phyloP scores from a whole-genome alignment of 2,797 vertebrate genomes.

The Huso huso region DNA sequence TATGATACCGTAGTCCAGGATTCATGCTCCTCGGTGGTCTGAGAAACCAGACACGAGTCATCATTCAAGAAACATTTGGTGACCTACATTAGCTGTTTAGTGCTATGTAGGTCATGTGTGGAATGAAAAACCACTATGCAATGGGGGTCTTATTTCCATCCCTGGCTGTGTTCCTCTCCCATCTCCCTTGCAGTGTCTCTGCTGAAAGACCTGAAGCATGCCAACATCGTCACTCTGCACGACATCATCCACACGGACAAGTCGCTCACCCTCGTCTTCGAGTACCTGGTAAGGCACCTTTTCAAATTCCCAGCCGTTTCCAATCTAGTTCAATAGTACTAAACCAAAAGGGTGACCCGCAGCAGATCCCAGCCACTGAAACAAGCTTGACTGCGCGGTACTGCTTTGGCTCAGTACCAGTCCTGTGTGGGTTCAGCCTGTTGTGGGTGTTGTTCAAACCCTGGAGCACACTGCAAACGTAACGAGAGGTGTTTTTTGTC shows the following conservation, averaged over 20 bases:
- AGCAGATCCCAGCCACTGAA: too few species aligned
- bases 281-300: slow-evolving; percentile 61
- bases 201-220: slow-evolving; percentile 72
- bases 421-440: background rate
- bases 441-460: background rate
- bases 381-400: too few species aligned
- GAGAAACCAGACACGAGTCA: too few species aligned
- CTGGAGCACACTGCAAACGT: background rate
- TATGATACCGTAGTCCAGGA: too few species aligned
- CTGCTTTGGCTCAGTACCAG: too few species aligned
- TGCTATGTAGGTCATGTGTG: background rate
- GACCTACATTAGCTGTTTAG: background rate
- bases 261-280: slow-evolving; percentile 75
- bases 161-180: background rate
- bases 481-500: too few species aligned
- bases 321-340: background rate
- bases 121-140: background rate
- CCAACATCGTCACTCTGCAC: slow-evolving; percentile 72
- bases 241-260: slow-evolving; percentile 76
- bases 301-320: background rate
- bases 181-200: slow-evolving; percentile 55
- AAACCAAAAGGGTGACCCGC: too few species aligned
- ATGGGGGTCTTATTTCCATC: background rate
- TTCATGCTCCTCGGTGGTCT: too few species aligned
- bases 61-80: too few species aligned